A percentile compares a stretch with the other conserved stretches of the same genome.
phyloP scores from a whole-genome alignment of 2,113 vertebrate genomes.

The Gymnocephalus cernua region DNA sequence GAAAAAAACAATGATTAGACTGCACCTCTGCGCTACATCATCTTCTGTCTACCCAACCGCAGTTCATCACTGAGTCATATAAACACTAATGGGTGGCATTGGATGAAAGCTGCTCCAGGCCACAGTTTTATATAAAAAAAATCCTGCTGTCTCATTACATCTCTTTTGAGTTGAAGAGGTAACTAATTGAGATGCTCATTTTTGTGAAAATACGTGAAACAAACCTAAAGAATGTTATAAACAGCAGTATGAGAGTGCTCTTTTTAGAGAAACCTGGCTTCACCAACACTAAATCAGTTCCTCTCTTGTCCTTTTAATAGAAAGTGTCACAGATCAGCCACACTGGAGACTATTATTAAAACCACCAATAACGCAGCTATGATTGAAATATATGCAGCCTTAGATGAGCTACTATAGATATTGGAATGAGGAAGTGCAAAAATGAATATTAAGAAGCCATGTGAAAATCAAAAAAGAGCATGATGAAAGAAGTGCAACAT shows the following conservation, averaged over 20 bases:
- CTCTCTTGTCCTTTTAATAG: slow-evolving; percentile 1
- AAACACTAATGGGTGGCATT: slow-evolving; percentile 11
- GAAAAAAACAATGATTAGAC: slow-evolving; percentile 42
- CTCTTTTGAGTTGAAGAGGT: neutral
- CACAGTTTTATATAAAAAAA: slow-evolving; percentile 27
- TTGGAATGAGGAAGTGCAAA: neutral
- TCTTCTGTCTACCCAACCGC: slow-evolving; percentile 26
- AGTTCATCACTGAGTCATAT: slow-evolving; percentile 51
- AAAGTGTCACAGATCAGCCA: neutral
- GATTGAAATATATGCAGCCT: neutral
- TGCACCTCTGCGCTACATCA: slow-evolving; percentile 46
- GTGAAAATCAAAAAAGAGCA: neutral
- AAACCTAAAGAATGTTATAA: neutral
- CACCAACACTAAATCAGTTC: neutral
- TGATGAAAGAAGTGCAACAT: neutral
- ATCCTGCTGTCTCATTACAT: slow-evolving; percentile 4
- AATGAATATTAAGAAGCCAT: neutral
- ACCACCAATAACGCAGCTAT: neutral
- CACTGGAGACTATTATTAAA: neutral
- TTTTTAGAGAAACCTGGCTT: neutral
- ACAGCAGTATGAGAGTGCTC: neutral
- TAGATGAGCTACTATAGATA: neutral
- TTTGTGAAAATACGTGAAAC: neutral
- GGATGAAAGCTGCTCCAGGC: slow-evolving; percentile 2
- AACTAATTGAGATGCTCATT: neutral